Percentiles rank a stretch among this genome's conserved stretches.
Conservation (phyloP, 2,888 invertebrate species). For the Aleiodes leptofemur region DNA sequence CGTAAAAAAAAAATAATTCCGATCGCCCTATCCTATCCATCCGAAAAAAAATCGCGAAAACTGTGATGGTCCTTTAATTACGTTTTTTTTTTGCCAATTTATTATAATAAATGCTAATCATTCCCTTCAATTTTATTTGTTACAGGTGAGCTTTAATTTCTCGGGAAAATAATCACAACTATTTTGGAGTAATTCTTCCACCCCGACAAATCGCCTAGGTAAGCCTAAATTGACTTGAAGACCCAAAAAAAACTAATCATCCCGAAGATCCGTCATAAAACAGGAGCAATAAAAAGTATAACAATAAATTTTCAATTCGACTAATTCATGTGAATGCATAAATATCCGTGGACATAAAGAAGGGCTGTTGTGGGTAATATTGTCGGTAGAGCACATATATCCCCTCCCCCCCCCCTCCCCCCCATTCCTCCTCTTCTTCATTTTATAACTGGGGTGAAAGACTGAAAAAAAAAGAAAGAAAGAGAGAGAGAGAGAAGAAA, state of each 20-base stretch:
- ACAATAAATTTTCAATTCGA: constrained; percentile 28
- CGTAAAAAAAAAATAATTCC: too few species aligned
- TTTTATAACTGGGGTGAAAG: constrained; percentile 23
- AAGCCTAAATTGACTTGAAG: constrained; percentile 11
- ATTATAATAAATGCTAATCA: constrained; percentile 3
- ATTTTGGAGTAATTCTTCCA: background rate
- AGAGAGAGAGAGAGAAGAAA: constrained; percentile 56
- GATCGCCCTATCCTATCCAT: too few species aligned
- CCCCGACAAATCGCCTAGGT: background rate
- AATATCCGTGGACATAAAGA: constrained; percentile 33
- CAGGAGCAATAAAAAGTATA: constrained; percentile 14
- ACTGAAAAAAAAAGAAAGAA: background rate
- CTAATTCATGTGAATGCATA: constrained; percentile 38
- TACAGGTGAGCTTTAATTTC: constrained; percentile 35
- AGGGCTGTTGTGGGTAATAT: constrained; percentile 39
- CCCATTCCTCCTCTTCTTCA: background rate
- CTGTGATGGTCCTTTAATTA: too few species aligned
- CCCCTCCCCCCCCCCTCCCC: constrained; percentile 7
- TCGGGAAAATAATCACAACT: background rate
- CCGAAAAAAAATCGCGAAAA: too few species aligned
- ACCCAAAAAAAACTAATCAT: constrained; percentile 16
- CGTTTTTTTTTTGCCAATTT: background rate
- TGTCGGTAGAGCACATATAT: constrained; percentile 26
- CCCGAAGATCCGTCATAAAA: constrained; percentile 6
- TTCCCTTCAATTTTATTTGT: constrained; percentile 26